Evolutionary conservation across 2,113 vertebrate species (phyloP).

Genomic region (Lathamus discolor): DNA sequence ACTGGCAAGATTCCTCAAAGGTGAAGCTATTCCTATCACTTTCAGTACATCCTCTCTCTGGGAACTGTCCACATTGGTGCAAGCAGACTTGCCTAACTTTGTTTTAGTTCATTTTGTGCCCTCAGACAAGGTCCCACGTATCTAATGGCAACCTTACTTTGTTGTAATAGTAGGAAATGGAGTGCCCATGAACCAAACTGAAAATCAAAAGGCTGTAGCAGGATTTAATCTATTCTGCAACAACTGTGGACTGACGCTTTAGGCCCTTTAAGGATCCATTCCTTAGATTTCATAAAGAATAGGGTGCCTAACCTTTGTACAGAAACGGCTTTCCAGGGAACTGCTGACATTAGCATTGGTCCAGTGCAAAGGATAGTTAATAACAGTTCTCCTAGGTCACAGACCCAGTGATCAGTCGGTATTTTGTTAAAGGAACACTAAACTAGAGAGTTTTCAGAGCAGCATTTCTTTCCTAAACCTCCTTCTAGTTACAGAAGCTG

Average conservation of each 20-base stretch:
- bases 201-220: background rate
- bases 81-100: background rate
- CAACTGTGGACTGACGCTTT: background rate
- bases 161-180: background rate
- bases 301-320: background rate
- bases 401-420: background rate
- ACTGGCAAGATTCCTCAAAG: background rate
- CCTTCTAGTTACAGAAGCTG: background rate
- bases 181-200: background rate
- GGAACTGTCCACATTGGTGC: background rate
- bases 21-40: fast-evolving
- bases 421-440: background rate
- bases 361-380: background rate
- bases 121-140: background rate
- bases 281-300: background rate
- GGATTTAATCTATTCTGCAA: background rate
- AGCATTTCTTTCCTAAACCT: background rate
- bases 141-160: background rate
- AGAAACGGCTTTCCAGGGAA: background rate
- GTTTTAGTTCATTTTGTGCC: background rate
- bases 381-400: background rate
- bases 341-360: background rate
- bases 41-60: background rate
- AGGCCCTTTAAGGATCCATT: background rate
- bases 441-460: background rate